A percentile compares a stretch with the other conserved stretches of the same genome.
These are phyloP conservation scores for Gouania willdenowi DNA, from an alignment of 2,797 vertebrate species.

Conservation along the genomic window DNA sequence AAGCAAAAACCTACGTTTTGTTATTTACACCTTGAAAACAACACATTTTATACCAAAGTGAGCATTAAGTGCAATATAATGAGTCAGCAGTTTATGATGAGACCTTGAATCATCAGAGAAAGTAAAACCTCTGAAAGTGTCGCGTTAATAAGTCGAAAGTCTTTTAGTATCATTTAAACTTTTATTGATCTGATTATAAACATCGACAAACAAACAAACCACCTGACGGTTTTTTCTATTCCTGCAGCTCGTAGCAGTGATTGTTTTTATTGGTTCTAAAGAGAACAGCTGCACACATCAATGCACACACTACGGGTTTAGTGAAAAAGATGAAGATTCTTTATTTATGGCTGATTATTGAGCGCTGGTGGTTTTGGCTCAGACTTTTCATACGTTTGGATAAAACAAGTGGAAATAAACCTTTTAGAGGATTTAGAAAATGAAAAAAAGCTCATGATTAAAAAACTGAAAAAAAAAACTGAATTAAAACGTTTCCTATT, in stretches of 20 bases:
- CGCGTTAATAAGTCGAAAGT: too few species aligned
- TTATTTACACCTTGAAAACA: too few species aligned
- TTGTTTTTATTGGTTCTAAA: constrained; percentile 13
- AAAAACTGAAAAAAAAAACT: constrained; percentile 2
- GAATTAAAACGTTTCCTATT: constrained; percentile 6
- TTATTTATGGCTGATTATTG: constrained; percentile 15
- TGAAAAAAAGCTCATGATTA: not conserved
- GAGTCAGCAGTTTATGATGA: too few species aligned
- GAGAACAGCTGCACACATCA: constrained; percentile 15
- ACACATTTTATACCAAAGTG: too few species aligned
- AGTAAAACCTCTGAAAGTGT: too few species aligned
- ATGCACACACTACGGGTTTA: constrained; percentile 23
- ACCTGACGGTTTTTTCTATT: not conserved
- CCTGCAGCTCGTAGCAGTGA: not conserved
- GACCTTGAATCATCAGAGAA: too few species aligned
- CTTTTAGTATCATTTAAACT: not conserved
- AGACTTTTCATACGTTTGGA: constrained; percentile 6
- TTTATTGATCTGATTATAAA: not conserved
- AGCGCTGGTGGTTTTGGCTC: not conserved
- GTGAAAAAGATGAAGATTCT: constrained; percentile 14
- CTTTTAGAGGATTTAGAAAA: not conserved
- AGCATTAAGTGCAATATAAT: too few species aligned
- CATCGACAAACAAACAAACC: not conserved
- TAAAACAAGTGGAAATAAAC: not conserved
- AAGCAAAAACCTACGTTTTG: too few species aligned